Evolutionary conservation across 2,888 invertebrate species (phyloP).

Genomic region (Macaria liturata): DNA sequence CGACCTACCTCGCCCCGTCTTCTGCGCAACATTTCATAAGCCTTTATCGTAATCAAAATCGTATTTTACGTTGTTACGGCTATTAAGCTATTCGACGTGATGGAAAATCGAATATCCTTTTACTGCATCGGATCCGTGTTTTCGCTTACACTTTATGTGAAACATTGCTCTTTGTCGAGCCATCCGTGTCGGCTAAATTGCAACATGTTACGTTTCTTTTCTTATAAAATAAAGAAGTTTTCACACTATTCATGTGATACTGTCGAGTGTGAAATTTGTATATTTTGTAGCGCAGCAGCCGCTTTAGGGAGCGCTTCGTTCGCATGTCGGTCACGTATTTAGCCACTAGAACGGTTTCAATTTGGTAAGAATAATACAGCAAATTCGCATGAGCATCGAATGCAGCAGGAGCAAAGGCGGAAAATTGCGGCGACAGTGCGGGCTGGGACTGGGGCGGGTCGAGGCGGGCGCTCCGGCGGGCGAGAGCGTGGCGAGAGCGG

Average conservation of each 20-base stretch:
- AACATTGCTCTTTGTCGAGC: slow-evolving; percentile 7
- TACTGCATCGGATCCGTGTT: slow-evolving; percentile 34
- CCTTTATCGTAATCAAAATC: slow-evolving; percentile 67
- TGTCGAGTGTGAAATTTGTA: no score
- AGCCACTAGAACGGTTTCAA: slow-evolving; percentile 46
- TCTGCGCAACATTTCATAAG: slow-evolving; percentile 41
- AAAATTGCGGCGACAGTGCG: slow-evolving; percentile 70
- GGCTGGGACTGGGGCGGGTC: slow-evolving; percentile 29
- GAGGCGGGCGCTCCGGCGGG: slow-evolving; percentile 40
- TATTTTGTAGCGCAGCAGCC: not conserved
- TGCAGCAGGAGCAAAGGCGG: slow-evolving; percentile 67
- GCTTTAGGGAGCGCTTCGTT: slow-evolving; percentile 1
- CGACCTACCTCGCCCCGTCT: slow-evolving; percentile 30
- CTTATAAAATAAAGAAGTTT: not conserved
- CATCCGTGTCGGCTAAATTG: slow-evolving; percentile 2
- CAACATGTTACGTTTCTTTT: slow-evolving; percentile 1
- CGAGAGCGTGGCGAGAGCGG: slow-evolving; percentile 38
- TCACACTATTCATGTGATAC: slow-evolving; percentile 1
- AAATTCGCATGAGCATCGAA: slow-evolving; percentile 67
- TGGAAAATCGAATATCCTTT: slow-evolving; percentile 58
- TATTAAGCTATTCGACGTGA: slow-evolving; percentile 62
- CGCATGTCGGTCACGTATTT: slow-evolving; percentile 21
- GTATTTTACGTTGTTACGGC: slow-evolving; percentile 62
- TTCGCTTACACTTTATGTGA: slow-evolving; percentile 35
- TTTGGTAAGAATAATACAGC: slow-evolving; percentile 61